Base-by-base conservation (phyloP, 2,113 vertebrate species). In the Melanocharis versteri region DNA sequence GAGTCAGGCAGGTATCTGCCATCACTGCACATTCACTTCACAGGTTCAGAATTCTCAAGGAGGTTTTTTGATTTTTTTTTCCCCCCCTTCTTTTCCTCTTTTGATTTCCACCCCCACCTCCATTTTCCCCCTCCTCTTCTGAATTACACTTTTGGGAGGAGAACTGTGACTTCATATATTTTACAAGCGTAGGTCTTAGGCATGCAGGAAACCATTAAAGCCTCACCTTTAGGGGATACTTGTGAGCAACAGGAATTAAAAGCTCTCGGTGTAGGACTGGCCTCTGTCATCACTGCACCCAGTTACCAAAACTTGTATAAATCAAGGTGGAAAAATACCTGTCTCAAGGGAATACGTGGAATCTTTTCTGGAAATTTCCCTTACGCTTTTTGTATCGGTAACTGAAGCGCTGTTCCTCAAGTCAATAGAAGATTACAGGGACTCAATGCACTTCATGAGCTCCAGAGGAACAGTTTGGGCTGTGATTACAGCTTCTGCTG, bases 71-170 rank as follows among this genome's bases (percentile, higher is more conserved):
- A 39, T 31, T 39, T 45, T 3, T 13, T 27, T 33, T 39, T 26
- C 6, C 4, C 10, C 15, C 18, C 8, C 16, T 39, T 78, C 23
- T 45, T 27, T 21, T 9, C 3, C 35, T 37, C n/a, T 23, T 24
- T 21, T 15, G n/a, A n/a, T 8, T 19, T 3, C 0, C 11, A n/a
- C n/a, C n/a, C n/a, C n/a, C n/a, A n/a, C 4, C 4, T 37, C 11
- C 6, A 14, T 28, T 53, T 78, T 39, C 3, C 0, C 17, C 4
- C 5, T 3, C 10, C 2, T 8, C 26, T 20, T 42, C 35, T 68
- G 28, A 69, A 23, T 89, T 77, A 18, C 18, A 3, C 9, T 79
- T 87, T 26, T 87, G 26, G 40, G 70, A 78, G 40, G 35, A 96
- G 47, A 87, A 39, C 18, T 13, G 11, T 22, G 9, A 37, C 42